phyloP scores from a whole-genome alignment of 2,888 invertebrate genomes.

The Pristionchus entomophagus region DNA sequence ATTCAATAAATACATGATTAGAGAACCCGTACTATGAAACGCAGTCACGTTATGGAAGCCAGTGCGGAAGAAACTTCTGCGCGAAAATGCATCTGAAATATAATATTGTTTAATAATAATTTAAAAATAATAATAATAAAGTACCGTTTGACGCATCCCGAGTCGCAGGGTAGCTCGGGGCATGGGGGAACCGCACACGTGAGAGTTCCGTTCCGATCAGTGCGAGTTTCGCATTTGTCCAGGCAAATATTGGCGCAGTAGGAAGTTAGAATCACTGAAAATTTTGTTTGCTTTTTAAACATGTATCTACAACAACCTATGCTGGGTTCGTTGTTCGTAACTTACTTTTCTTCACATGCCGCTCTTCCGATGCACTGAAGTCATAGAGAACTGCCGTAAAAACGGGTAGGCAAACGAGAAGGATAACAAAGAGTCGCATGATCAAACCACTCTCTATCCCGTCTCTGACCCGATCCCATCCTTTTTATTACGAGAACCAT shows the following conservation, averaged over 20 bases:
- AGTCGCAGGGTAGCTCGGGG: not conserved
- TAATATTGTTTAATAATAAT: not conserved
- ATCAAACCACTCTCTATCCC: not conserved
- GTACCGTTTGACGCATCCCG: not conserved
- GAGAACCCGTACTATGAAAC: not conserved
- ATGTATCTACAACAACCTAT: not conserved
- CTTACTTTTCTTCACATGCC: not conserved
- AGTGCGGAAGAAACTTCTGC: slow-evolving; percentile 9
- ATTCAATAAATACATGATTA: not conserved
- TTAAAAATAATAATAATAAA: not conserved
- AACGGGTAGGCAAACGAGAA: not conserved
- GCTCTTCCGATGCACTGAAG: not conserved
- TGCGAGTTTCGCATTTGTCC: not conserved
- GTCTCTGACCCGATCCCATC: not conserved
- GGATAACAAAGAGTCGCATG: not conserved
- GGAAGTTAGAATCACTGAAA: not conserved
- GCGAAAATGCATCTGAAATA: not conserved
- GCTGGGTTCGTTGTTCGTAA: too few species aligned
- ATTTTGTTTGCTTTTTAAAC: not conserved
- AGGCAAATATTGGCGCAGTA: slow-evolving; percentile 21
- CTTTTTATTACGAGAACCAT: not conserved
- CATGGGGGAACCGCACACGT: not conserved
- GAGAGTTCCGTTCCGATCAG: not conserved
- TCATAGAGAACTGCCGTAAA: not conserved
- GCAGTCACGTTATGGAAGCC: not conserved